Conservation (phyloP, 2,888 invertebrate genomes). For the Lasioglossum leucozonium region DNA sequence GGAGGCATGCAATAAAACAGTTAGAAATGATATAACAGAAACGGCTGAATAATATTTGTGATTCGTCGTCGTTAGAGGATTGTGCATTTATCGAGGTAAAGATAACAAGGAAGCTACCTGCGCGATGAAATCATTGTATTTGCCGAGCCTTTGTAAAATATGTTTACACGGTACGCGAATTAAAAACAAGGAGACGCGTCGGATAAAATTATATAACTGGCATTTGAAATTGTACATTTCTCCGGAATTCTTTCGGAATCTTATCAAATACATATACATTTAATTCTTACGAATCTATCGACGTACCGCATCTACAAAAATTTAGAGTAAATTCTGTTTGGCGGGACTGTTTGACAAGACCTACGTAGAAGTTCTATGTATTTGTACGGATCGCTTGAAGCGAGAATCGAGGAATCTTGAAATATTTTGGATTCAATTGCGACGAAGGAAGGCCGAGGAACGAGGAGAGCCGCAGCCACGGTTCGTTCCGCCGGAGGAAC, state of each 20-base stretch:
- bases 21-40: not conserved
- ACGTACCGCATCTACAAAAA: no score
- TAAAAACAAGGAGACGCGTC: not conserved
- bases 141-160: not conserved
- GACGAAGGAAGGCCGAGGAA: not conserved
- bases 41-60: not conserved
- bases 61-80: not conserved
- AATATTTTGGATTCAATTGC: no score
- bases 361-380: not conserved
- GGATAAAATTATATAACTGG: not conserved
- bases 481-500: not conserved
- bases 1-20: not conserved
- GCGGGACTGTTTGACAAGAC: no score
- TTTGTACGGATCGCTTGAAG: not conserved
- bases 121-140: not conserved
- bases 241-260: not conserved
- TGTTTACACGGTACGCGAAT: not conserved
- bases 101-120: slow-evolving; percentile 10
- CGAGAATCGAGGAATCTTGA: not conserved
- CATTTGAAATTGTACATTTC: not conserved
- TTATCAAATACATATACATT: no score
- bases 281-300: no score
- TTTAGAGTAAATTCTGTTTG: no score
- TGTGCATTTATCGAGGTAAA: not conserved
- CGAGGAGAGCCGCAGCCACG: not conserved